These are phyloP conservation scores for Sebastes matsubarae DNA, from an alignment of 2,797 vertebrate species.

Conservation along the genomic window DNA sequence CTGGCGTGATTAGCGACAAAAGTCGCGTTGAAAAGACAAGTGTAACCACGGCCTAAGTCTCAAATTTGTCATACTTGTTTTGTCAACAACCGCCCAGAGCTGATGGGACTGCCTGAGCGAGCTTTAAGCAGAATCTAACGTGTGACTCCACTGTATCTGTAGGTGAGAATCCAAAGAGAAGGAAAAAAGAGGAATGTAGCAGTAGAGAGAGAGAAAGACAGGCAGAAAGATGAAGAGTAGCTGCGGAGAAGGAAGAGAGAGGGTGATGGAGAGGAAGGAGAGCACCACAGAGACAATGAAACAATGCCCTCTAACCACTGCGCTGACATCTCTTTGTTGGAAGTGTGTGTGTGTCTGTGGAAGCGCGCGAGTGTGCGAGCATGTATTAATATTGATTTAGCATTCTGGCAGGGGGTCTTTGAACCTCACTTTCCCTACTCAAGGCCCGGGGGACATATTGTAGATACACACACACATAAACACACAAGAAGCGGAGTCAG, in stretches of 20 bases:
- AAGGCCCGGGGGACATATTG: constrained; percentile 79
- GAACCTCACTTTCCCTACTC: constrained; percentile 86
- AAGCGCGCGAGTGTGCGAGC: constrained; percentile 45
- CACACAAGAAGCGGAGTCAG: constrained; percentile 53
- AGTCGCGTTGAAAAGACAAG: no score
- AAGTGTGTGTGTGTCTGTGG: constrained; percentile 78
- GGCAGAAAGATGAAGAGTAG: constrained; percentile 17
- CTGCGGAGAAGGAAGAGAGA: constrained; percentile 16
- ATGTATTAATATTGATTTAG: constrained; percentile 95
- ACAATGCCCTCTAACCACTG: constrained; percentile 83
- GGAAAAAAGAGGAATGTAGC: neutral
- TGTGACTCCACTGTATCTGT: constrained; percentile 1
- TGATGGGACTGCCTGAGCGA: neutral
- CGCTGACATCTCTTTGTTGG: constrained; percentile 86
- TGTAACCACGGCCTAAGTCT: neutral
- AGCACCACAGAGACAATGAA: constrained; percentile 67
- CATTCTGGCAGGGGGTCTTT: constrained; percentile 90
- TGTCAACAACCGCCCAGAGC: neutral
- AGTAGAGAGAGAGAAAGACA: neutral
- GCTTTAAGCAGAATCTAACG: neutral
- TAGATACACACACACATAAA: constrained; percentile 36
- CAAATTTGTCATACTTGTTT: neutral
- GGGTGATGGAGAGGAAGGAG: constrained; percentile 52
- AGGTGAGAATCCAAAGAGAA: constrained; percentile 19
- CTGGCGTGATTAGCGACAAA: no score